Base-by-base conservation (phyloP, 2,888 invertebrate genomes). In the Cataglyphis rosenhaueri region DNA sequence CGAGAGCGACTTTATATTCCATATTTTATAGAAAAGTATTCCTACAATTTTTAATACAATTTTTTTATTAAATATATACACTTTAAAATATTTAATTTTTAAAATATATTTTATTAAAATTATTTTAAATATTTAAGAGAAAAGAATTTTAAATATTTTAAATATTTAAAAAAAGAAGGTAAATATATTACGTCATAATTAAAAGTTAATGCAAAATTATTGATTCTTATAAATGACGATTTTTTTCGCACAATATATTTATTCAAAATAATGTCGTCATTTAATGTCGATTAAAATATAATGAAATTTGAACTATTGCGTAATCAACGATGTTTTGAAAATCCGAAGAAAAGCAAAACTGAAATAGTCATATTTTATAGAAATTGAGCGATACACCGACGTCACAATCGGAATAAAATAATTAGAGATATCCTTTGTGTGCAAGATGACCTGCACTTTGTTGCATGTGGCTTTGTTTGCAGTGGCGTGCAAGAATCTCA, bases 381-480 rank as follows among this genome's bases (percentile, higher is more conserved):
- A 52, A 52, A 8, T 52, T n/a, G 8, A 5, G 15, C 12, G 12
- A 12, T 57, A 21, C 25, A 10, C 3, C 8, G 29, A 59, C 1
- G 21, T 25, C 32, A n/a, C 18, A 65, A 44, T 79, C 35, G 15
- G 15, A 68, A 78, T 12, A 41, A 21, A 68, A 79, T 44, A 70
- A 70, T 68, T 78, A 32, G 21, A 68, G 41, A 59, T 70, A 44
- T 1, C 18, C 44, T 21, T 57, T 3, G 25, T 35, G 12, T 29
- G 76, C 12, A 41, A 1, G 12, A 32, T 35, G 59, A 70, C 3
- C 21, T 61, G 59, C 44, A 25, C 59, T 79, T 70, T 59, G 70
- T 78, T 79, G 71, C 57, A 70, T 71, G 44, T 35, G 35, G 35
- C 35, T 35, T 35, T 35, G 35, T 35, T 59, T 79, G 59, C 71